phyloP scores from a whole-genome alignment of 2,888 invertebrate species.

The Agriopis leucophaearia region DNA sequence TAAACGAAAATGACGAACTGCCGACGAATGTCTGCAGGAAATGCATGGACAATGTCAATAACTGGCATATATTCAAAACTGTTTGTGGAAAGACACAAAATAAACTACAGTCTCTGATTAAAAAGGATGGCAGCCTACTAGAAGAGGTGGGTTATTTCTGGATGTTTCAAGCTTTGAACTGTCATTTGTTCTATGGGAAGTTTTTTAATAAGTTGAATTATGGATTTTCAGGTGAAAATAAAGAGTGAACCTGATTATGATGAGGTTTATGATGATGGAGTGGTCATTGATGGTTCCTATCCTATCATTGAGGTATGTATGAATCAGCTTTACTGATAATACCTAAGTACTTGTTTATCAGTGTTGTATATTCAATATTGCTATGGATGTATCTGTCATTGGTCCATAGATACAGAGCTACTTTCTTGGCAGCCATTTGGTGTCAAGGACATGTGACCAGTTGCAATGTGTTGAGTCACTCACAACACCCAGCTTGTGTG shows the following conservation, averaged over 20 bases:
- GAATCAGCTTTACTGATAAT: conserved; percentile 45
- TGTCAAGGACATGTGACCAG: conserved; percentile 76
- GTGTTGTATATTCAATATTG: conserved; percentile 32
- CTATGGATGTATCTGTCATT: conserved; percentile 40
- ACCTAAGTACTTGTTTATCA: conserved; percentile 41
- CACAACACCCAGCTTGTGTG: conserved; percentile 50
- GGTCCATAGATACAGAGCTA: conserved; percentile 47
- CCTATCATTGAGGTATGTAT: conserved; percentile 78
- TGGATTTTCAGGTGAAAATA: conserved; percentile 83
- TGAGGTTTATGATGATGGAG: conserved; percentile 84
- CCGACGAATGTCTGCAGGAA: conserved; percentile 88
- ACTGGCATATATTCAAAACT: conserved; percentile 89
- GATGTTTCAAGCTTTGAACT: conserved; percentile 71
- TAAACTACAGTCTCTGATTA: conserved; percentile 87
- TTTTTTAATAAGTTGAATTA: conserved; percentile 60
- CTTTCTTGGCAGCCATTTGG: conserved; percentile 53
- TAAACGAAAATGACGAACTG: conserved; percentile 87
- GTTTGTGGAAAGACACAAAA: conserved; percentile 88
- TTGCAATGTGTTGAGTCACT: conserved; percentile 49
- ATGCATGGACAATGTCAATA: conserved; percentile 88
- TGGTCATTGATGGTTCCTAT: conserved; percentile 82
- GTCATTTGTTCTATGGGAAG: conserved; percentile 58
- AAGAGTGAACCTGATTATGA: conserved; percentile 87
- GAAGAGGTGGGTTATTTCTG: conserved; percentile 79
- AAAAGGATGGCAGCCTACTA: conserved; percentile 83